Conservation (phyloP, 2,888 invertebrate genomes). For the Monopis laevigella region DNA sequence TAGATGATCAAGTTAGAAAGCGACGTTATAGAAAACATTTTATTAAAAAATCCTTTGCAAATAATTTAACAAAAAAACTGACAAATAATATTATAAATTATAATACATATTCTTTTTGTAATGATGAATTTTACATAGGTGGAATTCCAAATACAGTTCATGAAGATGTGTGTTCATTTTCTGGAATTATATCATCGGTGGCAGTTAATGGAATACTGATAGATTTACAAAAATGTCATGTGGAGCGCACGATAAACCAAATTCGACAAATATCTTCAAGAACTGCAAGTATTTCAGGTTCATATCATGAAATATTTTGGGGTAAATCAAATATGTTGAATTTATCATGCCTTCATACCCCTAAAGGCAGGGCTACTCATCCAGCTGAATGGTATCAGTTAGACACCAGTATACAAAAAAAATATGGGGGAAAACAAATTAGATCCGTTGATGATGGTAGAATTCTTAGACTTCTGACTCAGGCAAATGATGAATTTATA, state of each 20-base stretch:
- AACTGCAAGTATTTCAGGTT: conserved; percentile 50
- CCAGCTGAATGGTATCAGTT: conserved; percentile 43
- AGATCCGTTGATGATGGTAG: conserved; percentile 40
- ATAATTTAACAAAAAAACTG: not conserved
- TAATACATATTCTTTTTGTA: conserved; percentile 29
- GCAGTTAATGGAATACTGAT: conserved; percentile 33
- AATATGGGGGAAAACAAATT: conserved; percentile 27
- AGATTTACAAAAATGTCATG: conserved; percentile 36
- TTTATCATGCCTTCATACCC: conserved; percentile 46
- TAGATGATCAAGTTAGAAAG: conserved; percentile 19
- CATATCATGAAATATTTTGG: conserved; percentile 49
- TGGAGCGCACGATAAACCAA: conserved; percentile 37
- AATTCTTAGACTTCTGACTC: conserved; percentile 38
- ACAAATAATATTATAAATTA: not conserved
- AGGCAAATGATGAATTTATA: conserved; percentile 37
- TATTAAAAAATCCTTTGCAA: not conserved
- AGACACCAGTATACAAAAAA: conserved; percentile 32
- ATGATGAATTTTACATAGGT: conserved; percentile 45
- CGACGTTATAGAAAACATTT: no score
- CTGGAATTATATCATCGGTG: conserved; percentile 39
- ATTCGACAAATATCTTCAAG: conserved; percentile 44
- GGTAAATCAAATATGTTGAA: conserved; percentile 44
- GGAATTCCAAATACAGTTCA: conserved; percentile 34
- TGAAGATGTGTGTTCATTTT: conserved; percentile 31
- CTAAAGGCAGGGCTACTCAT: conserved; percentile 28